Conservation (phyloP, 2,888 invertebrate genomes). For the Boloria euphrosyne region DNA sequence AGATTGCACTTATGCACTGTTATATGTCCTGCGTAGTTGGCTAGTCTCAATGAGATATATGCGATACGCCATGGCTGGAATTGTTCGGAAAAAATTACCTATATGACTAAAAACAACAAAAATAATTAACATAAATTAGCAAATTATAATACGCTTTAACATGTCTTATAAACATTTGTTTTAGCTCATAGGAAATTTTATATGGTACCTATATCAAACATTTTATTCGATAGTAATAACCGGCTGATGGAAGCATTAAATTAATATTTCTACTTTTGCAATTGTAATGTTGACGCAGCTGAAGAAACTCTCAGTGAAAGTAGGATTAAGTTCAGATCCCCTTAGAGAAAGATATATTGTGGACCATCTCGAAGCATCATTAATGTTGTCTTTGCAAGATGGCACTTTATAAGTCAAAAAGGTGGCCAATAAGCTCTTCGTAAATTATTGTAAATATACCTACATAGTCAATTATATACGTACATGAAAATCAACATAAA, state of each 20-base stretch:
- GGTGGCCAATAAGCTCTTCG: background rate
- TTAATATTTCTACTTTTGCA: conserved; percentile 19
- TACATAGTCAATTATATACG: background rate
- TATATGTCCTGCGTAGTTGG: too few relatives aligned
- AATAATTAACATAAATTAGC: too few relatives aligned
- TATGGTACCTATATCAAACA: too few relatives aligned
- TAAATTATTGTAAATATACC: conserved; percentile 1
- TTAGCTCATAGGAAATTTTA: too few relatives aligned
- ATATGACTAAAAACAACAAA: too few relatives aligned
- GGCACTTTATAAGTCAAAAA: conserved; percentile 17
- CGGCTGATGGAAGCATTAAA: conserved; percentile 5
- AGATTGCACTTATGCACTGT: too few relatives aligned
- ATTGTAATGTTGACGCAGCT: conserved; percentile 24
- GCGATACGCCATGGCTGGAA: too few relatives aligned
- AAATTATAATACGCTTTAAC: too few relatives aligned
- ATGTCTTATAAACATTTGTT: too few relatives aligned
- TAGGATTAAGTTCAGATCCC: conserved; percentile 25
- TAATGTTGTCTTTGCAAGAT: conserved; percentile 9
- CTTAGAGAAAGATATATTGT: conserved; percentile 25
- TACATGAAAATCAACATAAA: conserved; percentile 1
- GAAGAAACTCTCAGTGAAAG: conserved; percentile 18
- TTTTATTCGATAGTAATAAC: background rate
- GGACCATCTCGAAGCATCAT: conserved; percentile 12
- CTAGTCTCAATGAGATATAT: too few relatives aligned
- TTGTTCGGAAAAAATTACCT: too few relatives aligned